Percentiles rank a stretch among this genome's conserved stretches.
Conservation (phyloP, 2,113 vertebrate genomes). For the pig (Sus scrofa) region T2T-Sscrofa CM000818.6:119054001-119054500, state of each 20-base stretch:
- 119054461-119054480: too few species aligned
- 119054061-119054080: too few species aligned
- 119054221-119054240: background rate
- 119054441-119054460: too few species aligned
- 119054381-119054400: too few species aligned
- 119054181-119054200: background rate
- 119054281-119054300: background rate
- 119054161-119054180: background rate
- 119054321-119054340: background rate
- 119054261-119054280: background rate
- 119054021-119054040: too few species aligned
- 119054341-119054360: background rate
- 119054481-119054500: too few species aligned
- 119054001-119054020: too few species aligned
- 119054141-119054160: background rate
- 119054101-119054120: accelerated
- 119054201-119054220: background rate
- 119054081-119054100: too few species aligned
- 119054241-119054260: background rate
- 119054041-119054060: too few species aligned
- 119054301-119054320: background rate
- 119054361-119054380: background rate
- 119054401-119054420: too few species aligned
- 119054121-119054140: background rate
- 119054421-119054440: too few species aligned